Evolutionary conservation across 2,797 vertebrate genomes (phyloP).

Genomic region (Smutsia temminckii): DNA sequence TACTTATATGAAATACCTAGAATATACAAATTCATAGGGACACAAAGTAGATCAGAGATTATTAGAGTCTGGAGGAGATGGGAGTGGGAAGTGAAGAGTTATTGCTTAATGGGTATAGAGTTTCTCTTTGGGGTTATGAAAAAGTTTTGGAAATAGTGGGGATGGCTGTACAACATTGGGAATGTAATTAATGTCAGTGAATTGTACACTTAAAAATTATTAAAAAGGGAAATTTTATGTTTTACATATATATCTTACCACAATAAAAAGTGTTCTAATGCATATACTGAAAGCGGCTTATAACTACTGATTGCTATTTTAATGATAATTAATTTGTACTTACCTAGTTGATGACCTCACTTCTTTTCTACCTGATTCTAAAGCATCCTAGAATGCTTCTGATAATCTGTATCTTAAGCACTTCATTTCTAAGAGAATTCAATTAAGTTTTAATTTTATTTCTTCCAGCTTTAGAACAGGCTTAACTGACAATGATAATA

Average conservation of each 20-base stretch:
- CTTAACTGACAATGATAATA: background rate
- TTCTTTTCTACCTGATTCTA: background rate
- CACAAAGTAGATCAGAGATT: background rate
- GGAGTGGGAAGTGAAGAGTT: background rate
- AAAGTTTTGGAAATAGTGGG: background rate
- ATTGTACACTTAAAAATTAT: background rate
- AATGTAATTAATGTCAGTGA: background rate
- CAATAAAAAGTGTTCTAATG: background rate
- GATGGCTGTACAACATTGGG: background rate
- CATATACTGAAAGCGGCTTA: background rate
- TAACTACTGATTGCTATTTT: background rate
- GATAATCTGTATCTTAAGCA: background rate
- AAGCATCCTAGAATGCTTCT: background rate
- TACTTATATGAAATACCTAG: background rate
- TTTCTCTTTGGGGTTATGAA: background rate
- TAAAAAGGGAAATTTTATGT: too few species aligned
- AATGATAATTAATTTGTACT: background rate
- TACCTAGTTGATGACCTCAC: background rate
- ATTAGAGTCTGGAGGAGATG: too few species aligned
- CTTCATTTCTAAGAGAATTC: background rate
- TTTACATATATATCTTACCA: background rate
- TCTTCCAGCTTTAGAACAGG: background rate
- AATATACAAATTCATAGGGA: background rate
- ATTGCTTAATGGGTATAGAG: background rate
- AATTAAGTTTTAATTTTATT: background rate